Percentiles rank a stretch among this genome's conserved stretches.
These are phyloP conservation scores for Drosophila serrata DNA, from an alignment of 1,140 invertebrate genomes.

Conservation along the genomic window DNA sequence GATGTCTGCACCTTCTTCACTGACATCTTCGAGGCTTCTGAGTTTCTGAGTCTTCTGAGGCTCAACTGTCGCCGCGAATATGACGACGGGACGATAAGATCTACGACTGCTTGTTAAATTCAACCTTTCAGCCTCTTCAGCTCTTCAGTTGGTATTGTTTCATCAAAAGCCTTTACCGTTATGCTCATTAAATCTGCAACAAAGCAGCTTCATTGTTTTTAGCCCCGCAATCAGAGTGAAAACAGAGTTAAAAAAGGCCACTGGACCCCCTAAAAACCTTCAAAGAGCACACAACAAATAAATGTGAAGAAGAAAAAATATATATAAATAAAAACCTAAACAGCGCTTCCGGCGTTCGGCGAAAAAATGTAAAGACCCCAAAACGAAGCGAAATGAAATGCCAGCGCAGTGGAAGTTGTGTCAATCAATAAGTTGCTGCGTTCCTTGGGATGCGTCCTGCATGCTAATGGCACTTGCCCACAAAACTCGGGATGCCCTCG, in stretches of 20 bases:
- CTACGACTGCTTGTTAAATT: conserved; percentile 77
- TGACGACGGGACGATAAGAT: conserved; percentile 79
- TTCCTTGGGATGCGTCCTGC: conserved; percentile 70
- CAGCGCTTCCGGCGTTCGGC: conserved; percentile 79
- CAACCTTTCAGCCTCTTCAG: conserved; percentile 32
- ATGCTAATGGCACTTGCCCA: conserved; percentile 64
- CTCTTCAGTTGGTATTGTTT: conserved; percentile 71
- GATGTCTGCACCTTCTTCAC: conserved; percentile 39
- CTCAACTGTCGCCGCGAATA: conserved; percentile 68
- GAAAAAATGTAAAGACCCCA: conserved; percentile 60
- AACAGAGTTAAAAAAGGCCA: conserved; percentile 49
- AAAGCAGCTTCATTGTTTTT: conserved; percentile 63
- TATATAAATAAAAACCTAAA: conserved; percentile 50
- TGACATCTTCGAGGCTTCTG: conserved; percentile 39
- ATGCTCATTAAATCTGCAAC: conserved; percentile 82
- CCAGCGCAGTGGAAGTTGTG: conserved; percentile 78
- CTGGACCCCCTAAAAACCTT: conserved; percentile 36
- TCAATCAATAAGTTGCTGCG: conserved; percentile 82
- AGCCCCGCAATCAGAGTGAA: conserved; percentile 59
- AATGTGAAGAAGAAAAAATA: conserved; percentile 12
- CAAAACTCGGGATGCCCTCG: conserved; percentile 13
- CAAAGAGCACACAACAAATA: conserved; percentile 23
- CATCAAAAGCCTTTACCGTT: conserved; percentile 82
- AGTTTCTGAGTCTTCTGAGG: conserved; percentile 29
- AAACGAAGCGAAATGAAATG: conserved; percentile 49